These are phyloP conservation scores for Pristis pectinata DNA, from an alignment of 2,797 vertebrate species.

Conservation along the genomic window DNA sequence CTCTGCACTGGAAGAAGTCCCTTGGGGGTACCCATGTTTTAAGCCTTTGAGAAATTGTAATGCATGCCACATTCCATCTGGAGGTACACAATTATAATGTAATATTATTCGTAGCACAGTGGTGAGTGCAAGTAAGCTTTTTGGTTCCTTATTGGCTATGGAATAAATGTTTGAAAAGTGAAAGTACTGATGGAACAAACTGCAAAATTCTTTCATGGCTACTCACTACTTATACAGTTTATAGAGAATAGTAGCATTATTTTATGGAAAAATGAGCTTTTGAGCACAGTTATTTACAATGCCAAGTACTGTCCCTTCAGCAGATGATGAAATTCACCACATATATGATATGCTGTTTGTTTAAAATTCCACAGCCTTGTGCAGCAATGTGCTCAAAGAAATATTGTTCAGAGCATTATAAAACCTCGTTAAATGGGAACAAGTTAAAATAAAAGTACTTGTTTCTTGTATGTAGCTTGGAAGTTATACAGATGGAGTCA, in stretches of 20 bases:
- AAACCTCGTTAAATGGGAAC: not conserved
- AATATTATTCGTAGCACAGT: not conserved
- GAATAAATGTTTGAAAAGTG: not conserved
- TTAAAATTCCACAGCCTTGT: not conserved
- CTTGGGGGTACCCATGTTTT: not conserved
- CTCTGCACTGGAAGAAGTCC: not conserved
- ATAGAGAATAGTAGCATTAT: constrained; percentile 26
- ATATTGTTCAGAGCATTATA: not conserved
- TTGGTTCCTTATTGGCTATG: not conserved
- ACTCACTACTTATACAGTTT: not conserved
- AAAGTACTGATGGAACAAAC: constrained; percentile 31
- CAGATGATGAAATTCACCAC: not conserved
- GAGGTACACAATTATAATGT: not conserved
- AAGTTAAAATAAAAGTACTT: not conserved
- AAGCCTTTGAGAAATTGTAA: constrained; percentile 3
- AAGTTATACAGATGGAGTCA: not conserved
- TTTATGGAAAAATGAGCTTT: constrained; percentile 20
- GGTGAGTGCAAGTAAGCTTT: not conserved
- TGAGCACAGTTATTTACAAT: not conserved
- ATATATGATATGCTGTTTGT: not conserved
- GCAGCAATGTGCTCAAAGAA: not conserved
- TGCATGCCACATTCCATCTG: not conserved
- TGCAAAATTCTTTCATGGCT: not conserved
- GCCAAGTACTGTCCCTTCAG: not conserved
- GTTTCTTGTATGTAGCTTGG: not conserved